phyloP scores from a whole-genome alignment of 2,888 invertebrate species.

The Macrostomum cliftonense region DNA sequence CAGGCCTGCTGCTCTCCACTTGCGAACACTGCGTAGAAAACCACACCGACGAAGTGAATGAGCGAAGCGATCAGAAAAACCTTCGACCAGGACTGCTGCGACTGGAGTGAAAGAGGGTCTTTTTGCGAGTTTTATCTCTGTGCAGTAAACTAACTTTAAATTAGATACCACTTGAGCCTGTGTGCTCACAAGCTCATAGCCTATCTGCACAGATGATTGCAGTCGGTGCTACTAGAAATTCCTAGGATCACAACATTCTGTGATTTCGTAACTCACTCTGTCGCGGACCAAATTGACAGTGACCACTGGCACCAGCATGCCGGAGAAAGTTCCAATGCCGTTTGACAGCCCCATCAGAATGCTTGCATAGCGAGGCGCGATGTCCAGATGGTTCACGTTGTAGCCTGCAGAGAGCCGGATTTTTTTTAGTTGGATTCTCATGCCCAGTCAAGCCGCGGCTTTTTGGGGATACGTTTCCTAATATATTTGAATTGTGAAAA shows the following conservation, averaged over 20 bases:
- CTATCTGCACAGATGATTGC: no score
- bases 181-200: no score
- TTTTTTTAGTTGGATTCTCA: no score
- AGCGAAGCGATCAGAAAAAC: constrained; percentile 87
- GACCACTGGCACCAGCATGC: constrained; percentile 80
- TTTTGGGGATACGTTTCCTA: no score
- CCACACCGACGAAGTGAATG: constrained; percentile 83
- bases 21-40: constrained; percentile 88
- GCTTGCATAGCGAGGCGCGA: constrained; percentile 84
- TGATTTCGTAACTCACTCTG: constrained; percentile 43
- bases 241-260: no score
- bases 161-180: no score
- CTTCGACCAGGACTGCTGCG: constrained; percentile 57
- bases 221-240: no score
- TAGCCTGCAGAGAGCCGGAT: constrained; percentile 46
- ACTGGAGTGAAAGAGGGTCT: constrained; percentile 39
- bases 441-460: no score
- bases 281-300: constrained; percentile 65
- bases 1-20: constrained; percentile 92
- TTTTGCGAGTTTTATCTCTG: no score
- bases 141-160: no score
- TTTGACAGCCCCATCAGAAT: constrained; percentile 95
- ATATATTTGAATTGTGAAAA: no score
- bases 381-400: constrained; percentile 92
- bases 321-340: constrained; percentile 88